Base-by-base conservation (phyloP, 1,140 invertebrate genomes). In the Spodoptera frugiperda region DNA sequence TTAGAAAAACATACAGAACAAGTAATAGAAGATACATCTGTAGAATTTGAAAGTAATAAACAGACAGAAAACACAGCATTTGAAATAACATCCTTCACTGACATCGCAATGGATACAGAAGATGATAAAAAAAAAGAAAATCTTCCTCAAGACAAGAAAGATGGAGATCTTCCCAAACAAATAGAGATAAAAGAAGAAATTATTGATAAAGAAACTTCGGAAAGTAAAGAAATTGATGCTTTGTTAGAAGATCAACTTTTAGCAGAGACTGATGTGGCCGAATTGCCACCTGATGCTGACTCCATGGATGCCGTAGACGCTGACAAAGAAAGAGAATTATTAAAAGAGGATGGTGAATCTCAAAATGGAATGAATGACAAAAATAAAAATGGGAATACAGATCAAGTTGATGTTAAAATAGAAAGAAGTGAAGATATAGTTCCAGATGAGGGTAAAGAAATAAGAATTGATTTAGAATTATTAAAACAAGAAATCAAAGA, bases 301-400 rank as follows among this genome's bases (percentile, higher is more conserved):
- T 9, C 17, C 6, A 67, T 65, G 61, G 61, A 65, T 48, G 44
- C 2, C n/a, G 15, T 65, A n/a, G 39, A 63, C 19, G 59, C 46
- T 49, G 63, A 48, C 0, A 21, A 67, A 21, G 63, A 67, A 49
- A 19, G 44, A 21, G 17, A 65, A 10, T 21, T 48, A 14, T 19
- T 65, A 14, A 65, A 65, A 48, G 61, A 48, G 46, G 44, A 48
- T 65, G 44, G 48, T 0, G 12, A 25, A 48, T 46, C 11, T 65
- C 14, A 17, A 39, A 33, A 39, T 2, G 57, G 14, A 4, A 63
- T 44, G 33, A 33, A 63, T 17, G 10, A 44, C 2, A 33, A 63
- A 11, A 17, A 0, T 63, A 15, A n/a, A 17, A 33, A 44, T 9
- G 5, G 11, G 8, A 12, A 63, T 63, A 15, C 19, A 63, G 59